Evolutionary conservation across 2,797 vertebrate species (phyloP), one percentile per base, ranked within the genome.

Genomic region (Emys orbicularis): DNA sequence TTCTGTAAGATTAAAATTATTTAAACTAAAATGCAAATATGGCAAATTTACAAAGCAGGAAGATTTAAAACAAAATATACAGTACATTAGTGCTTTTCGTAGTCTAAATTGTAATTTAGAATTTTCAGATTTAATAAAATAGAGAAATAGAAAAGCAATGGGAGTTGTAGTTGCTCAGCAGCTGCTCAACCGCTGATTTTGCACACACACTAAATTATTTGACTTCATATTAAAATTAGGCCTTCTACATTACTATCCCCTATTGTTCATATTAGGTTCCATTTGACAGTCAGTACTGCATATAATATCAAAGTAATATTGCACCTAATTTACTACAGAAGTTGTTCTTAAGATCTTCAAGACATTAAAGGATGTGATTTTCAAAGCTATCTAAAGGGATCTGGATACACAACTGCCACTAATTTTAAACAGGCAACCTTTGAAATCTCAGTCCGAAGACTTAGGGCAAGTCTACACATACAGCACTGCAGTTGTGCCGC

Each of bases 1-100:
- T 90, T 91, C 49, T 61, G 37, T 12, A 80, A 89, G n/a, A 88
- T 90, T 83, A 94, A 91, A n/a, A 81, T 90, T 97, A 94, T 95
- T 93, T 95, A 34, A 88, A 92, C 86, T 10, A 41, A 18, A 54
- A 52, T 83, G 44, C 31, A 95, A 95, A 59, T 57, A 85, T 37
- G 82, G 82, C 84, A 90, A 81, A 79, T 87, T 92, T 53, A 90
- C 85, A 37, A 34, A 81, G 87, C 74, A 34, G 2, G 76, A 11
- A 34, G 83, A 85, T 76, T n/a, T 88, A 87, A 47, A 95, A 76
- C 12, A 92, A 88, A 95, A 95, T 89, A 94, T 88, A 61, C 29
- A 87, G 25, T 57, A 49, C 53, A 90, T 27, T 83, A 86, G 57
- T 5, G 25, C 31, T 37, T 61, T 74, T 91, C 47, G n/a, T 84